Evolutionary conservation across 2,113 vertebrate species (phyloP), one percentile per base, ranked within the genome.

Genomic region (Emydura subglobosa): DNA sequence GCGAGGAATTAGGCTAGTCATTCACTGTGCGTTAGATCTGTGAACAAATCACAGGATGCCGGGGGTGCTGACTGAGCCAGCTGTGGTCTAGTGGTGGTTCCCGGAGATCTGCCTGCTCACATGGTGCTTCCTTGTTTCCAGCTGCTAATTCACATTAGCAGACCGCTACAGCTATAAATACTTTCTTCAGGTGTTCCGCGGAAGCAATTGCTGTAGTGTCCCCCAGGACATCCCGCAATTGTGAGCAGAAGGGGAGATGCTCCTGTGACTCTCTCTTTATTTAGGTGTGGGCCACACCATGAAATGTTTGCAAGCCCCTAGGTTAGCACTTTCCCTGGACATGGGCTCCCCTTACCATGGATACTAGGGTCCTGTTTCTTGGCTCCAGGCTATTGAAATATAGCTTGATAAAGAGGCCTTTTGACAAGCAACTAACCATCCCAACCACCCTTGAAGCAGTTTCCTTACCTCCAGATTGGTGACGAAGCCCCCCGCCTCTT

Each of bases 401-500:
- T 25, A 55, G 84, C 16, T 53, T 42, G 51, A 47, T 3, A 68
- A 57, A 68, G 2, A 29, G 53, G 50, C 25, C 79, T 25, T 78
- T 78, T 13, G 24, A 44, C 24, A 24, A 44, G 25, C 24, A 25
- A 27, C 13, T 19, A 42, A 39, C 27, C 53, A 6, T 1, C 1
- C 65, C 24, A 53, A 13, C 31, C 5, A 16, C 31, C 16, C 1
- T 3, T 47, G 5, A 11, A 1, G 1, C 0, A 1, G 12, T 11
- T n/a, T 1, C 6, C 97, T 91, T 88, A 99, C 99, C 99, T 99
- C 99, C 93, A 99, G 81, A 96, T 98, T 99, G 82, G 99, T 98
- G 80, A 97, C 96, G 87, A 99, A 99, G 83, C 99, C 99, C 5
- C 99, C 99, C 0, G 98, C 99, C 65, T 99, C 99, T 31, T 99